Evolutionary conservation across 2,113 vertebrate genomes (phyloP), one percentile per base, ranked within the genome.

Genomic region (Corythoichthys intestinalis): DNA sequence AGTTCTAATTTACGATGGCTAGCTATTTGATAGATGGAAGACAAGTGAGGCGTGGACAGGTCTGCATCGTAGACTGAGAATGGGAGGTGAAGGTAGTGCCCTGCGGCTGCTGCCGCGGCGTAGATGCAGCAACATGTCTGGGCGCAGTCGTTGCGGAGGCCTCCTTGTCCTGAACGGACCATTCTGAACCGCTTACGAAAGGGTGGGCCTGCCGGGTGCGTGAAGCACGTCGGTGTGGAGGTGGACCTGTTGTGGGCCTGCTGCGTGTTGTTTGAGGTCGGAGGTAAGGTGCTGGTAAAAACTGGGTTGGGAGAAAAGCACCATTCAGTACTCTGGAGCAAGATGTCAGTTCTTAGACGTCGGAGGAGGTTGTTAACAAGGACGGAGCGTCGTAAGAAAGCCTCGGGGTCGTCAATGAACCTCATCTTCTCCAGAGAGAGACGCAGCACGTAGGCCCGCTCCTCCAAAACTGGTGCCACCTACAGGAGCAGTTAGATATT

Each of bases 311-410:
- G 65, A 0, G 96, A 94, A 71, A 98, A 94, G 78, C 95, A 95
- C 96, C 96, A 98, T 83, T 94, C 96, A 0, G 82, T 74, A 81
- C 94, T 96, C 90, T 98, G 96, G 87, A 95, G 93, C 75, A 97
- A 83, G 72, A 98, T 97, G 77, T 98, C 96, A 0, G 95, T 92
- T 0, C 97, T 92, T 78, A 98, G 93, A 71, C 96, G 93, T 11
- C 95, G 95, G 80, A 98, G 94, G 58, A 98, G 90, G 66, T 98
- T 98, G 89, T 98, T 98, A 37, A 98, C 97, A 3, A 98, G 95
- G 67, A 98, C 97, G 0, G 96, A 98, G 73, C 97, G 93, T 2
- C 96, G 91, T 69, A 98, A 92, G 83, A 98, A 98, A 28, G 95
- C 94, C 81, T 98, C 97, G 0, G 97, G 97, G 69, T 98, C 96